Evolutionary conservation across 2,888 invertebrate genomes (phyloP), one percentile per base, ranked within the genome.

Genomic region (Macrosiphum euphorbiae): DNA sequence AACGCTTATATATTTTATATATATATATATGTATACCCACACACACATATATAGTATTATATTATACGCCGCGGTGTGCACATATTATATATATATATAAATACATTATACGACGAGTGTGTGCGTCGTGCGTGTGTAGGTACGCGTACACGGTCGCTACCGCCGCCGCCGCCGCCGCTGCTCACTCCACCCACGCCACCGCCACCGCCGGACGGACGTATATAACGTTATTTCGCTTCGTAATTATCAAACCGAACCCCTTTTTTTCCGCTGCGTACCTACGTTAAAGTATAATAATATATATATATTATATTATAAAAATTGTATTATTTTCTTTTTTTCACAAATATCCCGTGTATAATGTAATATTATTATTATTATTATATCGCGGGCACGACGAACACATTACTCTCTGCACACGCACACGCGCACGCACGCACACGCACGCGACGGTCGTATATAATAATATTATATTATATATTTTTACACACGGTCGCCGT

Each of bases 171-270:
- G n/a, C 50, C 50, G 52, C 84, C 52, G 1, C 50, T 50, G 13
- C 58, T 26, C 52, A 26, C 35, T 20, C 91, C 85, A 61, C 86
- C 91, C 86, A 47, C 44, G 55, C 78, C 91, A 35, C 52, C 52
- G 41, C 26, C 1, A 24, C 26, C 90, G 44, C 67, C 86, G 92
- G 87, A 92, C 92, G 86, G 91, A 91, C 91, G 91, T 55, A 91
- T 85, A 84, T 85, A 92, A 67, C 92, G 92, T 92, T 92, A 92
- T 92, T 92, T 87, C 61, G 86, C 92, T 61, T 92, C 87, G 92
- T 92, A 92, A 92, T 92, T 92, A 92, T 92, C 61, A 61, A 28
- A 91, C 86, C 86, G 41, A 91, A 91, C 86, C 91, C 91, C 86
- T 58, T 86, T 91, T 91, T 86, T 91, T 91, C 88, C 88, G 50